A percentile compares a stretch with the other conserved stretches of the same genome.
phyloP scores from a whole-genome alignment of 2,113 vertebrate species.

The Eurypyga helias region DNA sequence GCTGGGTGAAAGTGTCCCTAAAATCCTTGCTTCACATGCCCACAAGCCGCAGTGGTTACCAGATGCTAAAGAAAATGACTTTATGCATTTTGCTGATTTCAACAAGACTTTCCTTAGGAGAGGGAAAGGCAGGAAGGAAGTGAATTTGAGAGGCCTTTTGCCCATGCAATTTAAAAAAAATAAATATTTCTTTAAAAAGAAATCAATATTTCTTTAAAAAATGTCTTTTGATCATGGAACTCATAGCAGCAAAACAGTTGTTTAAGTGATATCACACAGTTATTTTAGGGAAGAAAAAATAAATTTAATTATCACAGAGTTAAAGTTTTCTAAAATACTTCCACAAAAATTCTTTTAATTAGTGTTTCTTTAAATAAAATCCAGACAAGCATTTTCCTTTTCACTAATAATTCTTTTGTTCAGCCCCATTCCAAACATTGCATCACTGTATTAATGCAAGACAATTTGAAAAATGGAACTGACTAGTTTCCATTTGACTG shows the following conservation, averaged over 20 bases:
- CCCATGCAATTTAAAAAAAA: not conserved
- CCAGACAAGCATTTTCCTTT: not conserved
- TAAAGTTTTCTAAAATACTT: slow-evolving; percentile 29
- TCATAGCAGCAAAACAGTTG: not conserved
- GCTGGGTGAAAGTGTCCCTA: not conserved
- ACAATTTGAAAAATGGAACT: slow-evolving; percentile 63
- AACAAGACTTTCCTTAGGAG: not conserved
- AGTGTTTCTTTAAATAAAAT: slow-evolving; percentile 34
- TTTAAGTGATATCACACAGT: not conserved
- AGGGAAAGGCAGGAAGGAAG: not conserved
- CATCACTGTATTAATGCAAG: not conserved
- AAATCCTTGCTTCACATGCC: not conserved
- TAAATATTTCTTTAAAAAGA: not conserved
- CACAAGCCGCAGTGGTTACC: not conserved
- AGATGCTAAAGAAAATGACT: not conserved
- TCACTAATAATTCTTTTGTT: slow-evolving; percentile 35
- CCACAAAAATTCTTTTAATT: slow-evolving; percentile 4
- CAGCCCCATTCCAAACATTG: slow-evolving; percentile 5
- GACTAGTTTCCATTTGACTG: slow-evolving; percentile 66
- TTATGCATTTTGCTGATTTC: not conserved
- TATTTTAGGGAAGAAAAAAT: not conserved
- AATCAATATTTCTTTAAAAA: not conserved
- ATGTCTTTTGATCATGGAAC: not conserved
- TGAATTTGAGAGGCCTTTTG: not conserved
- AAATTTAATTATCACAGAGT: slow-evolving; percentile 18